phyloP scores from a whole-genome alignment of 2,888 invertebrate species.

The Cosmopolites sordidus region DNA sequence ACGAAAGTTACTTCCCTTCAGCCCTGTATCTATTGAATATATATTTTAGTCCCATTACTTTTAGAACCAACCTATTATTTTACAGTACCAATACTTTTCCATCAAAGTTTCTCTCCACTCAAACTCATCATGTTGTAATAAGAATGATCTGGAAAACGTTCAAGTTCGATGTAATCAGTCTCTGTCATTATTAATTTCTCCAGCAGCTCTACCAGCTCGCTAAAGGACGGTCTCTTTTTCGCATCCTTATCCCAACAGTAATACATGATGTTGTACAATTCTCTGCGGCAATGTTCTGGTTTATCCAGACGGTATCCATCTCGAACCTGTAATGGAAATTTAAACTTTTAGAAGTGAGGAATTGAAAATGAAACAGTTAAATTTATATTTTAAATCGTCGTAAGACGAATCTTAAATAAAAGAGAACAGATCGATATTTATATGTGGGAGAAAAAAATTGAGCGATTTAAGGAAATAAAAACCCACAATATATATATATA shows the following conservation, averaged over 20 bases:
- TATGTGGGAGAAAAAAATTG: no score
- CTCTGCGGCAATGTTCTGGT: conserved; percentile 88
- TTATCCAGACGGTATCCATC: conserved; percentile 88
- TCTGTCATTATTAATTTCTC: conserved; percentile 83
- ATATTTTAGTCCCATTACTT: no score
- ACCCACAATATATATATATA: no score
- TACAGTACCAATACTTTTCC: background rate
- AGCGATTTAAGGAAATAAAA: no score
- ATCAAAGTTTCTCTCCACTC: conserved; percentile 71
- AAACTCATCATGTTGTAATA: conserved; percentile 83
- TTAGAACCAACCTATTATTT: background rate
- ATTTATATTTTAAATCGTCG: no score
- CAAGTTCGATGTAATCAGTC: conserved; percentile 89
- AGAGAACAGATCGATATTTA: no score
- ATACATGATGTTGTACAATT: conserved; percentile 91
- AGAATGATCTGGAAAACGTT: conserved; percentile 88
- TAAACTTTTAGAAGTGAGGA: no score
- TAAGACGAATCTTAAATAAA: no score
- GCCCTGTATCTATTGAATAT: no score
- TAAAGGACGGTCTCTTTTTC: conserved; percentile 77
- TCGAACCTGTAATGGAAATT: conserved; percentile 59
- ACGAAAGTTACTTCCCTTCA: no score
- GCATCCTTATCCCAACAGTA: conserved; percentile 92
- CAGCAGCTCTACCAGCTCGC: conserved; percentile 73
- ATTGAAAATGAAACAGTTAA: no score